Percentiles rank a stretch among this genome's conserved stretches.
phyloP scores from a whole-genome alignment of 1,140 invertebrate genomes.

The Drosophila pseudoananassae region DNA sequence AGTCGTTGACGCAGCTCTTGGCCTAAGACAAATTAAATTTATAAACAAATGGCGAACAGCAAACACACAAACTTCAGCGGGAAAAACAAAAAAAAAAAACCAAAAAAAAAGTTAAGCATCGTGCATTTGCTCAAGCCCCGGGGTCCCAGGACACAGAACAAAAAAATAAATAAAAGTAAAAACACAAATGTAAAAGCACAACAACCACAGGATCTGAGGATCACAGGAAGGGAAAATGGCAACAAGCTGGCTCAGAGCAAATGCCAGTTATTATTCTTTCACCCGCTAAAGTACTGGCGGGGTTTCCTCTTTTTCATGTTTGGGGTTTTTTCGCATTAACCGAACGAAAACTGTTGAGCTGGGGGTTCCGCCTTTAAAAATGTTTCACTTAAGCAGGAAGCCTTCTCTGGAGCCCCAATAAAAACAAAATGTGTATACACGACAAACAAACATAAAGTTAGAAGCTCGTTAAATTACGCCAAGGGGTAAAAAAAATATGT shows the following conservation, averaged over 20 bases:
- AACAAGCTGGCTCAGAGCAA: slow-evolving; percentile 30
- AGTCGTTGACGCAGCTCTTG: slow-evolving; percentile 41
- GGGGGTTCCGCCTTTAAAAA: slow-evolving; percentile 61
- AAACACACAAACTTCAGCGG: slow-evolving; percentile 48
- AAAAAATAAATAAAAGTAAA: neutral
- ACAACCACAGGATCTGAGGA: slow-evolving; percentile 38
- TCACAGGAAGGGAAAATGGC: slow-evolving; percentile 25
- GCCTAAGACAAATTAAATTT: slow-evolving; percentile 77
- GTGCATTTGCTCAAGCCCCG: slow-evolving; percentile 50
- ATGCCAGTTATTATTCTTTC: slow-evolving; percentile 37
- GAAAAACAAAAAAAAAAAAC: neutral
- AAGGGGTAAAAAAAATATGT: slow-evolving; percentile 60
- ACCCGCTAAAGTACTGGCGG: slow-evolving; percentile 20
- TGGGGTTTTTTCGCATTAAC: slow-evolving; percentile 55
- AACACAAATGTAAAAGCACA: slow-evolving; percentile 13
- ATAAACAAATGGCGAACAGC: slow-evolving; percentile 76
- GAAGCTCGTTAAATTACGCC: slow-evolving; percentile 78
- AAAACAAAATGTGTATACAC: slow-evolving; percentile 80
- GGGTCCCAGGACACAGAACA: slow-evolving; percentile 12
- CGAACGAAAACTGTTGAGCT: slow-evolving; percentile 20
- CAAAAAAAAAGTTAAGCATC: slow-evolving; percentile 51
- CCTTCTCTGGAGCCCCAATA: slow-evolving; percentile 58
- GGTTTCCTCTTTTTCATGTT: slow-evolving; percentile 23
- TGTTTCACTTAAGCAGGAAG: slow-evolving; percentile 73
- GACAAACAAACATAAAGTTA: slow-evolving; percentile 82